phyloP scores from a whole-genome alignment of 2,888 invertebrate species.

The Rosalia funebris region DNA sequence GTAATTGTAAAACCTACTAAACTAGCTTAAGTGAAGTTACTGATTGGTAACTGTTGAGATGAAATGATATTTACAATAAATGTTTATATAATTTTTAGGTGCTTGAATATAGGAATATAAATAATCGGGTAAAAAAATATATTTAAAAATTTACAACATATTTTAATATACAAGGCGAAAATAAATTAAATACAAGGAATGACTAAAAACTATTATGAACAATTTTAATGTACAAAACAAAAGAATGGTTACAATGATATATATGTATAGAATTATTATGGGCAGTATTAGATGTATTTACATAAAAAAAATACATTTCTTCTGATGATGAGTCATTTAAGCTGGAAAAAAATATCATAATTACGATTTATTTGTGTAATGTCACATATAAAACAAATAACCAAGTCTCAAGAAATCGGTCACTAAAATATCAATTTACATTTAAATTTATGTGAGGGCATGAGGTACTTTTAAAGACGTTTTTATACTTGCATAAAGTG shows the following conservation, averaged over 20 bases:
- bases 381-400: no score
- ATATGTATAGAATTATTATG: conserved; percentile 29
- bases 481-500: no score
- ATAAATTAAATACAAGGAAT: conserved; percentile 50
- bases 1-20: conserved; percentile 71
- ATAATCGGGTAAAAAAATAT: conserved; percentile 43
- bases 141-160: conserved; percentile 45
- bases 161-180: conserved; percentile 46
- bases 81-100: background rate
- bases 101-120: conserved; percentile 22
- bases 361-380: no score
- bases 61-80: background rate
- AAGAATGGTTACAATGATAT: conserved; percentile 39
- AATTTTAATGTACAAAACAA: conserved; percentile 46
- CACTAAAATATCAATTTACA: no score
- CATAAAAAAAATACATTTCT: conserved; percentile 28
- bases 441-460: no score
- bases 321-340: conserved; percentile 13
- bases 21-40: conserved; percentile 54
- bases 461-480: no score
- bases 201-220: conserved; percentile 42
- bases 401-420: no score
- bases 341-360: conserved; percentile 21
- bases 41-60: background rate
- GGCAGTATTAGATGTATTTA: conserved; percentile 40